Percentiles rank a stretch among this genome's conserved stretches.
Conservation (phyloP, 2,113 vertebrate genomes). For the Platysternon megacephalum region DNA sequence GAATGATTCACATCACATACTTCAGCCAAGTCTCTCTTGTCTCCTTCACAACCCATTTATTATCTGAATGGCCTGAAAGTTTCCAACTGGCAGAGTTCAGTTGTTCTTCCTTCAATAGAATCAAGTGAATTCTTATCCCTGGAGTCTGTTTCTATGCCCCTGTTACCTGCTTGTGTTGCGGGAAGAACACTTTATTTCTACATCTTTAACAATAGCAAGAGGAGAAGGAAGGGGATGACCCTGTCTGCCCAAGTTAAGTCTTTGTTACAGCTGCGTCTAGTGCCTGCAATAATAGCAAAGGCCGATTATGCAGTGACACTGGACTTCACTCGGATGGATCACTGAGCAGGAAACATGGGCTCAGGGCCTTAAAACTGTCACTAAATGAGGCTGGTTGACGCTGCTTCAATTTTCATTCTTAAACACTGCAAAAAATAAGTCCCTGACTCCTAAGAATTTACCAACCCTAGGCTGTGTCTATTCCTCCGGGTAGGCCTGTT, state of each 20-base stretch:
- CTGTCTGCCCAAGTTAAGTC: not conserved
- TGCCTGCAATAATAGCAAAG: not conserved
- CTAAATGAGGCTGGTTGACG: not conserved
- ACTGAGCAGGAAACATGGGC: not conserved
- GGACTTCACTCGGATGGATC: not conserved
- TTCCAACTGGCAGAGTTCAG: not conserved
- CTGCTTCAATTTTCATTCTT: not conserved
- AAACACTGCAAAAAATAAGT: not conserved
- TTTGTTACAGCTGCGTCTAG: too few species aligned
- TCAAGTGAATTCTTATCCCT: not conserved
- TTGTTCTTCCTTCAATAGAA: not conserved
- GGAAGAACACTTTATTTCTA: not conserved
- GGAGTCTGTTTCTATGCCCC: not conserved
- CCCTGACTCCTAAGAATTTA: fast-evolving
- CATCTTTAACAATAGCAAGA: fast-evolving
- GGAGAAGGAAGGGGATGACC: not conserved
- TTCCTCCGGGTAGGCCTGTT: not conserved
- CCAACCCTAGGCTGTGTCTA: not conserved
- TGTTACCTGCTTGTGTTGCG: not conserved
- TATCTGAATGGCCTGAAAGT: not conserved
- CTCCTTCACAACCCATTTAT: not conserved
- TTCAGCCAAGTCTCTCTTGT: not conserved
- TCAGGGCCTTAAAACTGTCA: not conserved
- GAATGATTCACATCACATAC: fast-evolving
- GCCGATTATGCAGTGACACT: not conserved